These are phyloP conservation scores for Drosophila austrosaltans DNA, from an alignment of 2,888 invertebrate genomes.

Conservation along the genomic window DNA sequence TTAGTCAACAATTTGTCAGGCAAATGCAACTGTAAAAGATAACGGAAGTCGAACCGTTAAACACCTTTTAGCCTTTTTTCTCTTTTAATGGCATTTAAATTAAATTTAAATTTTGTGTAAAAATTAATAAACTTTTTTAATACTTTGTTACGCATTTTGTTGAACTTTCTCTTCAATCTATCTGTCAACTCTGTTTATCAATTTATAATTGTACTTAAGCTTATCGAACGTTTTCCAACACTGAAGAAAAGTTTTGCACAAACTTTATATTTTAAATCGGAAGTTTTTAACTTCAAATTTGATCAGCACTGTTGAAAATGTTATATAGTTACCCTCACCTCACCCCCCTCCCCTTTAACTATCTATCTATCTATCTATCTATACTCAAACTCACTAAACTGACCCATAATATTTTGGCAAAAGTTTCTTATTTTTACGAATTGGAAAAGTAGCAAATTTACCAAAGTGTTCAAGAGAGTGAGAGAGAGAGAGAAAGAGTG, in stretches of 20 bases:
- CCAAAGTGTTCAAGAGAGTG: slow-evolving; percentile 12
- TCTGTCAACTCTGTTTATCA: too few relatives aligned
- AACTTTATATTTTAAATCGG: slow-evolving; percentile 21
- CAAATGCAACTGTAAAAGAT: not conserved
- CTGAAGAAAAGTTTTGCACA: slow-evolving; percentile 6
- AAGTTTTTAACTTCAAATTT: slow-evolving; percentile 17
- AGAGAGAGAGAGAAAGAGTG: not conserved
- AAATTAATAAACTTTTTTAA: too few relatives aligned
- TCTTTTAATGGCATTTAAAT: too few relatives aligned
- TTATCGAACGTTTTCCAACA: not conserved
- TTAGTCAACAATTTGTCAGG: slow-evolving; percentile 11
- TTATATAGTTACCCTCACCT: not conserved
- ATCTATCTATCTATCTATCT: not conserved
- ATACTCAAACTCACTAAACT: slow-evolving; percentile 2
- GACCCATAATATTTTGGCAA: slow-evolving; percentile 44
- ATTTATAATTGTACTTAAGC: too few relatives aligned
- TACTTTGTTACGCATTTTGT: too few relatives aligned
- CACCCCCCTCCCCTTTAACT: not conserved
- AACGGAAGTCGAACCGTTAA: not conserved
- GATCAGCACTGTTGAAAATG: slow-evolving; percentile 16
- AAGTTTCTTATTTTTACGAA: slow-evolving; percentile 26
- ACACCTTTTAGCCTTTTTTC: not conserved
- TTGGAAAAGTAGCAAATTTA: slow-evolving; percentile 28
- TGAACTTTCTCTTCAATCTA: too few relatives aligned
- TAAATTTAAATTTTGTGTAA: too few relatives aligned